Evolutionary conservation across 2,797 vertebrate species (phyloP), one percentile per base, ranked within the genome.

Genomic region (Meriones psammophilus): DNA sequence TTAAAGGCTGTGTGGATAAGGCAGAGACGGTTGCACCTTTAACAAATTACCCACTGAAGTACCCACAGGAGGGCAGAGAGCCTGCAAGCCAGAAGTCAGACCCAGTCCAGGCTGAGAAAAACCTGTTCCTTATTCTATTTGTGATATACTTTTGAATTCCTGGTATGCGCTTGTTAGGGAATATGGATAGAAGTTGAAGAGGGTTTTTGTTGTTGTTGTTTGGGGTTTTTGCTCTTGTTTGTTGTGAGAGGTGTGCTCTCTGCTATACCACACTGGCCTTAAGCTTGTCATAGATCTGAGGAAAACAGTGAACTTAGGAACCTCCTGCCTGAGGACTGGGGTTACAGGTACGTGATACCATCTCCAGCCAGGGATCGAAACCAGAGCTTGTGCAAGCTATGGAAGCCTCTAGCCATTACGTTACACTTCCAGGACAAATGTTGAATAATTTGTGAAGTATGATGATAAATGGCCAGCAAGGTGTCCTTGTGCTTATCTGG

Each of bases 391-490:
- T 36, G 46, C 3, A 26, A 17, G 13, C 33, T 10, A 62, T 10
- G 28, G 36, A 76, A 74, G 17, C 26, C 28, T 33, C 26, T 62
- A 20, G 17, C 28, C 17, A 8, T 54, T 12, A 28, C 30, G 54
- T 20, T 60, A 60, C 3, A 33, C 5, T 54, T 8, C 71, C 36
- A 13, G 36, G 0, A 36, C 6, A 3, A n/a, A 87, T 96, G 92
- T 79, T 56, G 56, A 97, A 71, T 56, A 77, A 89, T 73, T 87
- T 84, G 60, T 89, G 60, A 97, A 94, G 81, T 60, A 76, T 58
- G 73, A 83, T 90, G 92, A 88, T 28, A 94, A 96, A 84, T n/a
- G 62, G 36, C 81, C 88, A 94, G 81, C 68, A 89, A 85, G 74
- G 71, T 85, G 12, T 15, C 68, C 66, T 85, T 89, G 76, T 80